Evolutionary conservation across 2,888 invertebrate species (phyloP).

Genomic region (Criorhina ranunculi): DNA sequence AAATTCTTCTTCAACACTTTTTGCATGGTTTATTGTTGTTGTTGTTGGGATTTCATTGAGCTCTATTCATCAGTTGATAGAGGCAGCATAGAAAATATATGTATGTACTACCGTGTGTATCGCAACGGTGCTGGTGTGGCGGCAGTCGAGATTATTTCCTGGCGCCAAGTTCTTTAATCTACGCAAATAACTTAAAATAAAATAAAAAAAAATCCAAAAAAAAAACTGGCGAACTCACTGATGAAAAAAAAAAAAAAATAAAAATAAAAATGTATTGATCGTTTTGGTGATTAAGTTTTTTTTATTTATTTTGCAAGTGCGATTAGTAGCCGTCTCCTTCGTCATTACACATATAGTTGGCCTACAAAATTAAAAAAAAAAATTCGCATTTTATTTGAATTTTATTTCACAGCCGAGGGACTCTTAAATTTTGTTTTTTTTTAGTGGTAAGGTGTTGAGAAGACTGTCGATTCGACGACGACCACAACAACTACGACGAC

Average conservation of each 20-base stretch:
- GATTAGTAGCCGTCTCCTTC: slow-evolving; percentile 33
- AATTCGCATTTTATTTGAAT: slow-evolving; percentile 24
- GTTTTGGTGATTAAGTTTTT: slow-evolving; percentile 34
- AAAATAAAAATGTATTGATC: slow-evolving; percentile 48
- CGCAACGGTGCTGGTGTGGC: no score
- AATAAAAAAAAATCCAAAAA: slow-evolving; percentile 29
- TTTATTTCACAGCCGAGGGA: slow-evolving; percentile 17
- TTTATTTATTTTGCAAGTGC: slow-evolving; percentile 24
- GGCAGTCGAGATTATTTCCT: slow-evolving; percentile 81
- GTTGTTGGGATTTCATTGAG: slow-evolving; percentile 62
- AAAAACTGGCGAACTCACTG: slow-evolving; percentile 32
- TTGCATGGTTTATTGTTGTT: slow-evolving; percentile 51
- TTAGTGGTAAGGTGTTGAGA: slow-evolving; percentile 41
- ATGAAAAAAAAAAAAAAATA: no score
- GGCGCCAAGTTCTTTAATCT: slow-evolving; percentile 83
- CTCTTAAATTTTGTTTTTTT: slow-evolving; percentile 4
- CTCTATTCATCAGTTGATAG: slow-evolving; percentile 63
- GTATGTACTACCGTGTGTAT: slow-evolving; percentile 25
- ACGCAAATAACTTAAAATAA: slow-evolving; percentile 81
- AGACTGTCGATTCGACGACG: slow-evolving; percentile 15
- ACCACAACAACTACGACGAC: neutral
- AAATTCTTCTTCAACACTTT: slow-evolving; percentile 64
- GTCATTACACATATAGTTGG: slow-evolving; percentile 36
- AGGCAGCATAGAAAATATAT: slow-evolving; percentile 21
- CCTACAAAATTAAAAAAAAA: slow-evolving; percentile 33